Evolutionary conservation across 2,113 vertebrate species (phyloP), one percentile per base, ranked within the genome.

Genomic region (Orthochromis indermauri): DNA sequence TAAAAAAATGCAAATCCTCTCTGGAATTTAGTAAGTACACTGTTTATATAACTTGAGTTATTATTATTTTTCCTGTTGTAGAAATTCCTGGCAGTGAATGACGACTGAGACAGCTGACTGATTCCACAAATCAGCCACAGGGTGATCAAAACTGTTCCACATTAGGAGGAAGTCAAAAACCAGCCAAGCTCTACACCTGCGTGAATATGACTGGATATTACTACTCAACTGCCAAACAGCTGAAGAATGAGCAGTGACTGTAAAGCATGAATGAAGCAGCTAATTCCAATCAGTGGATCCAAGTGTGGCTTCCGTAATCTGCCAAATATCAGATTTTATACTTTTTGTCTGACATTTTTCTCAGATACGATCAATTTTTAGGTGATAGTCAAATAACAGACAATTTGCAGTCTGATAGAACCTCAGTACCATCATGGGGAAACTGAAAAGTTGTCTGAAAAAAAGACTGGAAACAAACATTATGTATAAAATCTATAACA

Each of bases 201-300:
- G 3, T 68, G 19, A 68, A 37, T 37, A 68, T 68, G 61, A 68
- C 33, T 68, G 63, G 33, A 68, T 24, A 26, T 35, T 54, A 7
- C 63, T 28, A 42, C 26, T 54, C n/a, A 84, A 28, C 83, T 78
- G 51, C 7, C 28, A 66, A 68, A 35, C 19, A 66, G 47, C 10
- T 35, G 40, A 78, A 61, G 26, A 33, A 59, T 33, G 71, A 85
- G 54, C 19, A 45, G 21, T 24, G 24, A 78, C 82, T 84, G 66
- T 45, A 53, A 57, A 51, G 26, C 45, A 80, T 80, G 13, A 66
- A 66, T 53, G n/a, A 80, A 28, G 31, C 84, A 86, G 57, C 21
- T 80, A 37, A n/a, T 31, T 80, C 4, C 49, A 78, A 13, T 47
- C 33, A 12, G 68, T 57, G 37, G 8, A 28, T 73, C 40, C 42